Percentiles rank a stretch among this genome's conserved stretches.
Evolutionary conservation across 2,888 invertebrate species (phyloP).

Genomic region (Thereva nobilitata): DNA sequence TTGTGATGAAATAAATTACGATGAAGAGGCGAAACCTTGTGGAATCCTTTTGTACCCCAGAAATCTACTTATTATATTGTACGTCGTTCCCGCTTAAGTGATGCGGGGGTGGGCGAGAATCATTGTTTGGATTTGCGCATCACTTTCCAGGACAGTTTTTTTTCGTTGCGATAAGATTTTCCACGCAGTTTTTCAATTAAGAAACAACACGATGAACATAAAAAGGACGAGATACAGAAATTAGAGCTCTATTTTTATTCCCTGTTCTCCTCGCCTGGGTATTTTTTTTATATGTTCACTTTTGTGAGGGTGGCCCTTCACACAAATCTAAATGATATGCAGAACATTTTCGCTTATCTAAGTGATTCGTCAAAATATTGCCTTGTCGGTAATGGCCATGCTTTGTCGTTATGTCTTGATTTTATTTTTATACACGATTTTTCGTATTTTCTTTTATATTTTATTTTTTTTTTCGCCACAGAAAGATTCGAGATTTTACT

Average conservation of each 20-base stretch:
- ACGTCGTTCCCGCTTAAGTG: too few species aligned
- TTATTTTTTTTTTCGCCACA: background rate
- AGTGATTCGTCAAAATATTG: slow-evolving; percentile 46
- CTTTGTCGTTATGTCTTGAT: slow-evolving; percentile 29
- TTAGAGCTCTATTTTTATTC: too few species aligned
- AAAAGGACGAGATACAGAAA: too few species aligned
- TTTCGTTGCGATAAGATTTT: slow-evolving; percentile 16
- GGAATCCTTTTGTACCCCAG: too few species aligned
- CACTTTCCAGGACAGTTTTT: slow-evolving; percentile 21
- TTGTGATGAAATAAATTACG: too few species aligned
- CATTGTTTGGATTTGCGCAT: slow-evolving; percentile 21
- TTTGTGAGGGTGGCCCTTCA: background rate
- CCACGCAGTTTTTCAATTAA: slow-evolving; percentile 24
- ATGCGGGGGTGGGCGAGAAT: too few species aligned
- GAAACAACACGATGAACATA: background rate
- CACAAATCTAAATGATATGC: slow-evolving; percentile 44
- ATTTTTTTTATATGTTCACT: slow-evolving; percentile 14
- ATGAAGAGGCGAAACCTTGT: too few species aligned
- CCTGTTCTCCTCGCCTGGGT: too few species aligned
- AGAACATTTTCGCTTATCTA: slow-evolving; percentile 46
- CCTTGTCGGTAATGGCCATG: slow-evolving; percentile 38
- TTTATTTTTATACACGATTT: slow-evolving; percentile 28
- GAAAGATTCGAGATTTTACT: slow-evolving; percentile 20
- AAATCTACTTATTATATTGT: too few species aligned
- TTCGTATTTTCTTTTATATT: too few species aligned